These are phyloP conservation scores for Chelon labrosus DNA, from an alignment of 2,797 vertebrate genomes.

Conservation along the genomic window DNA sequence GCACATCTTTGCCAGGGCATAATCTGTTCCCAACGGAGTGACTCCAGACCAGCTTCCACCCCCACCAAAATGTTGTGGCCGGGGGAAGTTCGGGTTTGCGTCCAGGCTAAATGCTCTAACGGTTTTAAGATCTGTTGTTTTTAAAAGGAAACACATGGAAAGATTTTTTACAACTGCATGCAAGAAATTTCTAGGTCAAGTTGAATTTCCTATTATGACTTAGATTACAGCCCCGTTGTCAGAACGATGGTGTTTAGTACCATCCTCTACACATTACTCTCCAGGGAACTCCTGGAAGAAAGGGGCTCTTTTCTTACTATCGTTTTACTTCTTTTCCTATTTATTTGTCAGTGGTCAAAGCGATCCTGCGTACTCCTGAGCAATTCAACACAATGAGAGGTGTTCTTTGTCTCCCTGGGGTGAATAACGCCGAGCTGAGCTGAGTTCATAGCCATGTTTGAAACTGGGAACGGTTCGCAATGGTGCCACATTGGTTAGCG, in stretches of 20 bases:
- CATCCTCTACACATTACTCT: conserved; percentile 50
- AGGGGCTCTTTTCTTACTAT: conserved; percentile 88
- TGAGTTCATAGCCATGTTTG: conserved; percentile 13
- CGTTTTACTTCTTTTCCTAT: conserved; percentile 59
- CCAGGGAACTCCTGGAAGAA: conserved; percentile 87
- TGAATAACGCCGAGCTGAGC: conserved; percentile 57
- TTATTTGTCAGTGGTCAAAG: conserved; percentile 64
- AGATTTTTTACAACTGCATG: conserved; percentile 22
- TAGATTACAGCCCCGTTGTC: conserved; percentile 55
- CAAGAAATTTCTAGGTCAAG: conserved; percentile 16
- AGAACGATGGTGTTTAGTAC: conserved; percentile 85
- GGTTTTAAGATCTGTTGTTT: conserved; percentile 28
- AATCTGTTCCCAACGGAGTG: too few relatives aligned
- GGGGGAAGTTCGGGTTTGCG: too few relatives aligned
- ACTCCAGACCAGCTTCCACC: too few relatives aligned
- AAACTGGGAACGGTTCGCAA: conserved; percentile 24
- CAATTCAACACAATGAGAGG: conserved; percentile 57
- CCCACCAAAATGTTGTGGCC: too few relatives aligned
- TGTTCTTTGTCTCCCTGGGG: conserved; percentile 41
- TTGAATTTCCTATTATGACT: conserved; percentile 30
- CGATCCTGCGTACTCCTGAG: conserved; percentile 55
- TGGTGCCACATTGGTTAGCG: conserved; percentile 28
- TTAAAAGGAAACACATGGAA: conserved; percentile 25
- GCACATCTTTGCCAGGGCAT: too few relatives aligned
- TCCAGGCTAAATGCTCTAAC: background rate